Evolutionary conservation across 2,797 vertebrate species (phyloP).

Genomic region (Peromyscus aztecus): DNA sequence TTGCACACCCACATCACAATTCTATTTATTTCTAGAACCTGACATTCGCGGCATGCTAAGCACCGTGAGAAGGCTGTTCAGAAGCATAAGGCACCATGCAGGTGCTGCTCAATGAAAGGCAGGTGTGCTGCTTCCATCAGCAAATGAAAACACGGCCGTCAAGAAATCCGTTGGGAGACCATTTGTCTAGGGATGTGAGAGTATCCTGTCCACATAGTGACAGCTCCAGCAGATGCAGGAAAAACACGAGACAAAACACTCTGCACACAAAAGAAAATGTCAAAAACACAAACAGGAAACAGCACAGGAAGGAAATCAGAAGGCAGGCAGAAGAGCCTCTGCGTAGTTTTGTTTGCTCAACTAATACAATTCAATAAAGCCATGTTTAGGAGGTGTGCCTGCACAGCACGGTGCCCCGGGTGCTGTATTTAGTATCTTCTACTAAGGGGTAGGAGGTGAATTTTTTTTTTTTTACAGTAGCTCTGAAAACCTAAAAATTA

Average conservation of each 20-base stretch:
- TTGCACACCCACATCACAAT: not conserved
- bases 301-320: conserved; percentile 70
- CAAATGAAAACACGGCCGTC: not conserved
- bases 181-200: conserved; percentile 1
- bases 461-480: conserved; percentile 27
- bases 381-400: conserved; percentile 22
- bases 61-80: conserved; percentile 38
- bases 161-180: not conserved
- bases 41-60: not conserved
- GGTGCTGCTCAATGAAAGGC: conserved; percentile 39
- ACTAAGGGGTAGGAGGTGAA: not conserved
- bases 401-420: not conserved
- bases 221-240: conserved; percentile 26
- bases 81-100: not conserved
- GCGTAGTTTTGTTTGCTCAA: conserved; percentile 62
- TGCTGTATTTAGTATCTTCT: not conserved
- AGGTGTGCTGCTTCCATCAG: not conserved
- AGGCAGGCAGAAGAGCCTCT: conserved; percentile 60
- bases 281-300: conserved; percentile 71
- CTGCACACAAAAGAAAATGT: conserved; percentile 51
- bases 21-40: conserved; percentile 49
- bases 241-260: not conserved
- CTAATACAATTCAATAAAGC: conserved; percentile 20
- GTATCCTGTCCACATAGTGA: conserved; percentile 33
- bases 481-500: not conserved